Base-by-base conservation (phyloP, 1,140 invertebrate genomes). In the Drosophila prosaltans region DNA sequence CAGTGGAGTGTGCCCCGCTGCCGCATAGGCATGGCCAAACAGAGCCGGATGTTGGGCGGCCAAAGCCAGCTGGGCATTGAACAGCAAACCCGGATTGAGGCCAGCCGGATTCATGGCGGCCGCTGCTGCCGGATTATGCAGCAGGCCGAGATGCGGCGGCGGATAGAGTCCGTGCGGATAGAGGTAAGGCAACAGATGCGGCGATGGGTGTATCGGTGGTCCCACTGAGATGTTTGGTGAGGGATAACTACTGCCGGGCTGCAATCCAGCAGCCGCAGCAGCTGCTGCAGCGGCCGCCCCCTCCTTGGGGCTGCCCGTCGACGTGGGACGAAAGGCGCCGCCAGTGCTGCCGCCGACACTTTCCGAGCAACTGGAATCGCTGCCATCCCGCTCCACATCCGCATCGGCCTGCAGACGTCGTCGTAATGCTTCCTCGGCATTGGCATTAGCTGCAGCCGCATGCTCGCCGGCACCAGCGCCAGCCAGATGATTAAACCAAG, bases 151-250 rank as follows among this genome's bases (percentile, higher is more conserved):
- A 24, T 95, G 95, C 7, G 96, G 96, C 58, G 96, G 94, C 16
- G 95, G 96, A 92, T 98, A 98, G 59, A 98, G 93, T 2, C 96
- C 96, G n/a, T 96, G 96, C 0, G 96, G 96, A 91, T 97, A 97
- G 11, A 98, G 94, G 93, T 98, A 98, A 65, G 97, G 97, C 75
- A 98, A 93, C 58, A 98, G 93, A 90, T 95, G 95, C 41, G 95
- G 94, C 11, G 96, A 96, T 9, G 97, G 97, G 84, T 97, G 97
- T 9, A 97, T 95, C 7, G 97, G 97, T 21, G 97, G 97, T 8
- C 97, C 97, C 3, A 97, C 95, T 5, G 96, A 97, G 26, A 97
- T 97, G 92, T 97, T 97, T 2, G 96, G 96, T 48, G 96, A 95
- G 2, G 96, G 96, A 73, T 96, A 96, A 21, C 92, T 92, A 61